Percentiles rank a stretch among this genome's conserved stretches.
Conservation (phyloP, 23 tunicate species). For the Styela clava region DNA sequence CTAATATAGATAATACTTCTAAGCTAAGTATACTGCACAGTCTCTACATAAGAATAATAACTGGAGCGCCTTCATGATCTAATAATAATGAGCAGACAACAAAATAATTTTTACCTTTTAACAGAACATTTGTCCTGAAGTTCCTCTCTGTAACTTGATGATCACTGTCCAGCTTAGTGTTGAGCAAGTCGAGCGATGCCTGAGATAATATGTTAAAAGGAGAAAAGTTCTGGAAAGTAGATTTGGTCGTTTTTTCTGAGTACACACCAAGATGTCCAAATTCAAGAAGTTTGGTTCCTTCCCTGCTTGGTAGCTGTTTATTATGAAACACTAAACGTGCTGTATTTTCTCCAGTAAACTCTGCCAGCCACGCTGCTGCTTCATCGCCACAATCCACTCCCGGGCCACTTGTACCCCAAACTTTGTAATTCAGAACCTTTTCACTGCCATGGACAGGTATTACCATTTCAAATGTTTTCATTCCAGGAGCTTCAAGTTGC, state of each 20-base stretch:
- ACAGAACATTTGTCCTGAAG: neutral
- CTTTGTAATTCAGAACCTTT: neutral
- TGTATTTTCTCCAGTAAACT: neutral
- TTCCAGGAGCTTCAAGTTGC: neutral
- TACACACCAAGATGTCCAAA: neutral
- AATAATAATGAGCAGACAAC: too few relatives aligned
- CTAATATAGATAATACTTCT: too few relatives aligned
- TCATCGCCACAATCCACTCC: conserved; percentile 14
- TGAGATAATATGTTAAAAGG: neutral
- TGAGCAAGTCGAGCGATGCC: conserved; percentile 1
- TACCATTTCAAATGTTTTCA: neutral
- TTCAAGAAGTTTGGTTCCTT: neutral
- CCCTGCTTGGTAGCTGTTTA: neutral
- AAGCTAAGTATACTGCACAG: too few relatives aligned
- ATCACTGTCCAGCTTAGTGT: neutral
- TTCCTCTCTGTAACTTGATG: neutral
- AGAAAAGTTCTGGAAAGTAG: neutral
- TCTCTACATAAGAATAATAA: too few relatives aligned
- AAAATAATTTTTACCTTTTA: too few relatives aligned
- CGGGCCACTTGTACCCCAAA: neutral
- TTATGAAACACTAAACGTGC: neutral
- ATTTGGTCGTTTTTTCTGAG: neutral
- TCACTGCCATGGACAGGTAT: neutral
- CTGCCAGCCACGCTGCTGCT: neutral
- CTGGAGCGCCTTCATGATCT: too few relatives aligned